Conservation (phyloP, 2,113 vertebrate genomes). For the Cephalopterus ornatus region DNA sequence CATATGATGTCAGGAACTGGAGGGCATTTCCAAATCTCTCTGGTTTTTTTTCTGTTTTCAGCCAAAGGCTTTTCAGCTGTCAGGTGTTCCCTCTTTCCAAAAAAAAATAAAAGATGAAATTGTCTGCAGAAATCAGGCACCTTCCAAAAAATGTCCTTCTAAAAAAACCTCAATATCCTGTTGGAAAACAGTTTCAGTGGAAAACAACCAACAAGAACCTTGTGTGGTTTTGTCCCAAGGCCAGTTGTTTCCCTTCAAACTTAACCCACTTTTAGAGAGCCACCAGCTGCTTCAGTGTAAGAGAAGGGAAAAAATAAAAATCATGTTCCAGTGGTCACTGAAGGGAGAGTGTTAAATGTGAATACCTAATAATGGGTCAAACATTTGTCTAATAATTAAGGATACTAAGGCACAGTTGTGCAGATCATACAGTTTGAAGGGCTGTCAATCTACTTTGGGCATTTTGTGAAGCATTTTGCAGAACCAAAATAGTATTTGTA, state of each 20-base stretch:
- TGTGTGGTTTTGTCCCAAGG: background rate
- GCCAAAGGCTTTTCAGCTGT: constrained; percentile 41
- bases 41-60: background rate
- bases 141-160: constrained; percentile 14
- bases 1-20: fast-evolving
- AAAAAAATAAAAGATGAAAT: constrained; percentile 53
- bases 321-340: background rate
- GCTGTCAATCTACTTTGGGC: background rate
- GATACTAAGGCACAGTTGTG: background rate
- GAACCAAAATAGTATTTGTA: background rate
- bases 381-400: background rate
- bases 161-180: constrained; percentile 46
- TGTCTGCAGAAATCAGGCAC: constrained; percentile 1
- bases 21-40: background rate
- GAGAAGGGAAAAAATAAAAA: background rate
- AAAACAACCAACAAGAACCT: constrained; percentile 9
- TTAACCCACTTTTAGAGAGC: background rate
- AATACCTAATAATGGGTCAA: background rate
- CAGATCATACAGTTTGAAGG: background rate
- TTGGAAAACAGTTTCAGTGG: constrained; percentile 15
- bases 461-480: background rate
- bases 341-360: background rate
- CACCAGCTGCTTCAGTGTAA: background rate
- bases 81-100: constrained; percentile 38
- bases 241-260: background rate